phyloP scores from a whole-genome alignment of 2,113 vertebrate species.

The Sitta europaea region DNA sequence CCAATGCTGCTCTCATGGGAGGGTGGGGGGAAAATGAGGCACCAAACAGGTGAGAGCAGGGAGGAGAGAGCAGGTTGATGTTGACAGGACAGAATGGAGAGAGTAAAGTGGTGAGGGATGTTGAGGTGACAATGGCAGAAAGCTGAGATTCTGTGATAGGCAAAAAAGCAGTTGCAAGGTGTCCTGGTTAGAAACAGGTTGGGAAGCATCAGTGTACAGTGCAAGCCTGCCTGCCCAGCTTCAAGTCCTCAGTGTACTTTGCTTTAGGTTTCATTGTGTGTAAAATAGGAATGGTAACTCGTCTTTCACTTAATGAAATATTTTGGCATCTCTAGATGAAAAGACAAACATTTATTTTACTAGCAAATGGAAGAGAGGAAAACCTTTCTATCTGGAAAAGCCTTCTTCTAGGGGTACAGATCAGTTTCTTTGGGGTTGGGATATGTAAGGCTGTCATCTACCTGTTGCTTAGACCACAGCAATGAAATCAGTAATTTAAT shows the following conservation, averaged over 20 bases:
- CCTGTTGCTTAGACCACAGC: neutral
- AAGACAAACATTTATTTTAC: neutral
- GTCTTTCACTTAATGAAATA: neutral
- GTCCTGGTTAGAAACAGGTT: neutral
- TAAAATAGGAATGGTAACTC: neutral
- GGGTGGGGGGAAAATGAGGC: neutral
- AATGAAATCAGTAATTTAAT: neutral
- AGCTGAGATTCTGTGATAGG: accelerated
- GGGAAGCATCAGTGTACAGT: neutral
- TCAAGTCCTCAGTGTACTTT: neutral
- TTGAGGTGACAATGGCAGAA: neutral
- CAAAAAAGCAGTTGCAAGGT: neutral
- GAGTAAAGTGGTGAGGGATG: neutral
- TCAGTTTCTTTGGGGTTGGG: neutral
- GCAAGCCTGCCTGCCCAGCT: neutral
- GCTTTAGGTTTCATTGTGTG: neutral
- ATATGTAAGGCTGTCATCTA: neutral
- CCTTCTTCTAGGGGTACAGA: neutral
- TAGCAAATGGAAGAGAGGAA: neutral
- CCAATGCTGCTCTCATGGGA: neutral
- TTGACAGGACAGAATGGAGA: neutral
- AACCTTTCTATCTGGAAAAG: neutral
- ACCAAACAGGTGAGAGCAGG: neutral
- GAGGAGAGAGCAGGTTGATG: neutral
- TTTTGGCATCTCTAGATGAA: neutral